Percentiles rank a stretch among this genome's conserved stretches.
These are phyloP conservation scores for Eulemur rufifrons DNA, from an alignment of 2,113 vertebrate genomes.

Conservation along the genomic window DNA sequence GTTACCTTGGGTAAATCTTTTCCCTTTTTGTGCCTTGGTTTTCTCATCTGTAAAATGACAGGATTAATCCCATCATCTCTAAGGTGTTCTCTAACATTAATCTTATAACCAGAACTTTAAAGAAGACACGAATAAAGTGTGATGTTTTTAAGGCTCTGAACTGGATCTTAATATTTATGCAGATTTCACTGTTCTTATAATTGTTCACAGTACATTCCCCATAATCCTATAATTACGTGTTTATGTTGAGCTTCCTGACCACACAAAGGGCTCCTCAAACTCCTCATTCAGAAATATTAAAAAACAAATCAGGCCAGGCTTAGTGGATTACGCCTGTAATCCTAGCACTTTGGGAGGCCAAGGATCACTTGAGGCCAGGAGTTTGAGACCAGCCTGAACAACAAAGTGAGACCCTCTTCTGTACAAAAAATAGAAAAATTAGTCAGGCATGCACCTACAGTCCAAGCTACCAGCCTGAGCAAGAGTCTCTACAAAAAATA, in stretches of 20 bases:
- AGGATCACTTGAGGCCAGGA: too few relatives aligned
- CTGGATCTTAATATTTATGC: not conserved
- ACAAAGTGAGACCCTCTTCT: too few relatives aligned
- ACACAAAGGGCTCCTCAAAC: not conserved
- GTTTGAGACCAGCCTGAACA: too few relatives aligned
- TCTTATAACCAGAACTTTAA: slow-evolving; percentile 6
- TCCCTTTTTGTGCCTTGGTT: not conserved
- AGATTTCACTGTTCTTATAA: slow-evolving; percentile 30
- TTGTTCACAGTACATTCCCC: not conserved
- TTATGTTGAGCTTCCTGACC: not conserved
- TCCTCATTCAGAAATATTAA: not conserved
- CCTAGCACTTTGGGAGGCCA: too few relatives aligned
- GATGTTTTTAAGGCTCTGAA: not conserved
- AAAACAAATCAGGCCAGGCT: not conserved
- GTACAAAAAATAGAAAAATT: too few relatives aligned
- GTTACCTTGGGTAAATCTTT: not conserved
- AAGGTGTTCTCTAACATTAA: not conserved
- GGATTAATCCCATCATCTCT: not conserved
- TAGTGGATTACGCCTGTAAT: too few relatives aligned
- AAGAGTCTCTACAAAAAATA: not conserved
- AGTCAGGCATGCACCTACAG: too few relatives aligned
- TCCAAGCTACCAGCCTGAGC: too few relatives aligned
- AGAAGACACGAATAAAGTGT: not conserved
- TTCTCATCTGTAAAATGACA: slow-evolving; percentile 30
- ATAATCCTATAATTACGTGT: not conserved